phyloP scores from a whole-genome alignment of 2,888 invertebrate species.

The Endotricha flammealis region DNA sequence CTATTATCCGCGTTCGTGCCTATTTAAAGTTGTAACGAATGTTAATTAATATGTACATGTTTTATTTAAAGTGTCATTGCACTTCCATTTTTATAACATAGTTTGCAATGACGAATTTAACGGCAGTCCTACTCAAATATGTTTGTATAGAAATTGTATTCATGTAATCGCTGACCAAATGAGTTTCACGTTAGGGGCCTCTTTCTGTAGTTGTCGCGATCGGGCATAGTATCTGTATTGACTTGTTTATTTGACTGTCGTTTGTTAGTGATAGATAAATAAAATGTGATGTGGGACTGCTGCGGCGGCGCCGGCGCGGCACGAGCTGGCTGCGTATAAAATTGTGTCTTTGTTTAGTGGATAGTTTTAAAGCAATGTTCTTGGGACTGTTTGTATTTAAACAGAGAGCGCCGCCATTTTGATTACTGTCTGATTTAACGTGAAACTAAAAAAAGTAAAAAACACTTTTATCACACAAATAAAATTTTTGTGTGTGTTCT shows the following conservation, averaged over 20 bases:
- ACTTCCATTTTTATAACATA: slow-evolving; percentile 44
- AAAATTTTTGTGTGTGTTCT: slow-evolving; percentile 44
- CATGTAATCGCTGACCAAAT: slow-evolving; percentile 50
- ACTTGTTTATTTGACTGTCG: slow-evolving; percentile 60
- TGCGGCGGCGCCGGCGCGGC: slow-evolving; percentile 42
- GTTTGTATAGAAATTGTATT: neutral
- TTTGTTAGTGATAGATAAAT: slow-evolving; percentile 55
- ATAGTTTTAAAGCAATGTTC: slow-evolving; percentile 5
- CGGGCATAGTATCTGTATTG: slow-evolving; percentile 33
- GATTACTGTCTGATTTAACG: slow-evolving; percentile 29
- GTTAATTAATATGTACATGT: slow-evolving; percentile 50
- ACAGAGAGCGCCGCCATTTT: slow-evolving; percentile 30
- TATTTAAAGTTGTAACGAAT: slow-evolving; percentile 54
- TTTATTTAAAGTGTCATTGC: slow-evolving; percentile 52
- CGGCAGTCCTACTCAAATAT: slow-evolving; percentile 53
- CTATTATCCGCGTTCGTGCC: slow-evolving; percentile 59
- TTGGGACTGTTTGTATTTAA: slow-evolving; percentile 18
- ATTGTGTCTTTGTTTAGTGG: slow-evolving; percentile 10
- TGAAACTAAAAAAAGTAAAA: slow-evolving; percentile 35
- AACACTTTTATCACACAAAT: slow-evolving; percentile 45
- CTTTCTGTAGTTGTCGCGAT: slow-evolving; percentile 15
- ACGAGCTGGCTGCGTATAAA: slow-evolving; percentile 33
- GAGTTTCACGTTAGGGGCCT: slow-evolving; percentile 19
- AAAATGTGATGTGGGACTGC: slow-evolving; percentile 67
- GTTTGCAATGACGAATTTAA: slow-evolving; percentile 41